These are phyloP conservation scores for Parazoanthus swiftii DNA, from an alignment of 92 coral and sea anemone species.

Conservation along the genomic window DNA sequence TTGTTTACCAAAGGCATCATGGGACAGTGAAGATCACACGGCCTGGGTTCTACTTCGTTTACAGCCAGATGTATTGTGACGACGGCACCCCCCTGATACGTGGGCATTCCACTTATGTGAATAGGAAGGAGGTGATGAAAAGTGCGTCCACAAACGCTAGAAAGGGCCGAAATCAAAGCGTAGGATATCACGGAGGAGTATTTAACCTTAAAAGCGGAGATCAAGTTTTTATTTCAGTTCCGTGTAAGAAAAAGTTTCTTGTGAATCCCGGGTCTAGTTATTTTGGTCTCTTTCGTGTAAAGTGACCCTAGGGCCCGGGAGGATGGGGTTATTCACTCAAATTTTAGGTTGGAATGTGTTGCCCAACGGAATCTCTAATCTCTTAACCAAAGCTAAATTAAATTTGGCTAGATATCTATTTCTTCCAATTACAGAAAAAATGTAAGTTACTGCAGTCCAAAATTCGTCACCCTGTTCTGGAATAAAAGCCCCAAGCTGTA, in stretches of 20 bases:
- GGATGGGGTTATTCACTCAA: not conserved
- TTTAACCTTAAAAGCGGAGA: conserved; percentile 21
- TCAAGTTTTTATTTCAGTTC: conserved; percentile 13
- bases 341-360: not conserved
- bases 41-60: conserved; percentile 16
- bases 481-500: no score
- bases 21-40: conserved; percentile 10
- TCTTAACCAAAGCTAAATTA: not conserved
- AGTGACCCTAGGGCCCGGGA: not conserved
- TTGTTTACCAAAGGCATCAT: conserved; percentile 5
- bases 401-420: not conserved
- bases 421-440: no score
- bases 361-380: not conserved
- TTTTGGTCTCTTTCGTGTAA: conserved; percentile 30
- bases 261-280: conserved; percentile 3
- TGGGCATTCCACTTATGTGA: conserved; percentile 15
- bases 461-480: no score
- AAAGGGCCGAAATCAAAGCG: not conserved
- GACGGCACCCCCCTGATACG: not conserved
- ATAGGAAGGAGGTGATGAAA: conserved; percentile 11
- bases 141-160: not conserved
- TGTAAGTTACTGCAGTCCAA: no score
- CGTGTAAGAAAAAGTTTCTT: conserved; percentile 1
- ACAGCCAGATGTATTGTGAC: conserved; percentile 19
- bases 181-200: conserved; percentile 28